These are phyloP conservation scores for Melipona bicolor DNA, from an alignment of 2,888 invertebrate species.

Conservation along the genomic window DNA sequence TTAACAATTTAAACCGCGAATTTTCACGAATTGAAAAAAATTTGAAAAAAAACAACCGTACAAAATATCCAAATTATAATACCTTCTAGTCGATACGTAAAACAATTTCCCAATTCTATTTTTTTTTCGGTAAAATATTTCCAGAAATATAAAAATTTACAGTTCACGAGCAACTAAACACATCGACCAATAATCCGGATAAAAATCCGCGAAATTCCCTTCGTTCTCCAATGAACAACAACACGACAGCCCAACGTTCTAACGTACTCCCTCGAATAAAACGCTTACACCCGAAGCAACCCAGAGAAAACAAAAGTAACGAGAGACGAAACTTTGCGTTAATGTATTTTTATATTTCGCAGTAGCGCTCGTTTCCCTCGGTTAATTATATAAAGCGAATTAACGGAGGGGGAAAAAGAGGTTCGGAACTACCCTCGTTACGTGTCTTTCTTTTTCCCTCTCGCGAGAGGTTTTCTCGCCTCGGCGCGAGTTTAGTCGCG, in stretches of 20 bases:
- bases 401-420: constrained; percentile 4
- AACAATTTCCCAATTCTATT: too few species aligned
- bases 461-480: background rate
- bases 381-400: constrained; percentile 21
- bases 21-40: too few species aligned
- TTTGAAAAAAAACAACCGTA: too few species aligned
- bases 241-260: background rate
- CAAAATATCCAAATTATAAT: too few species aligned
- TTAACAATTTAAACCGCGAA: too few species aligned
- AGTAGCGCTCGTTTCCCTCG: background rate
- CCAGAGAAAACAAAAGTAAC: background rate
- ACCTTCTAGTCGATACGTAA: too few species aligned
- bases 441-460: background rate
- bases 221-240: too few species aligned
- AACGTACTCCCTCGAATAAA: background rate
- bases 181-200: too few species aligned
- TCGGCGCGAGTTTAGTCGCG: background rate
- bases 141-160: too few species aligned
- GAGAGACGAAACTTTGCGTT: background rate
- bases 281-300: background rate
- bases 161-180: too few species aligned
- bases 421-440: constrained; percentile 15
- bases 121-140: too few species aligned
- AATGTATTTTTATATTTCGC: background rate
- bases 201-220: too few species aligned